phyloP scores from a whole-genome alignment of 2,797 vertebrate species.

The Ciconia nigra region DNA sequence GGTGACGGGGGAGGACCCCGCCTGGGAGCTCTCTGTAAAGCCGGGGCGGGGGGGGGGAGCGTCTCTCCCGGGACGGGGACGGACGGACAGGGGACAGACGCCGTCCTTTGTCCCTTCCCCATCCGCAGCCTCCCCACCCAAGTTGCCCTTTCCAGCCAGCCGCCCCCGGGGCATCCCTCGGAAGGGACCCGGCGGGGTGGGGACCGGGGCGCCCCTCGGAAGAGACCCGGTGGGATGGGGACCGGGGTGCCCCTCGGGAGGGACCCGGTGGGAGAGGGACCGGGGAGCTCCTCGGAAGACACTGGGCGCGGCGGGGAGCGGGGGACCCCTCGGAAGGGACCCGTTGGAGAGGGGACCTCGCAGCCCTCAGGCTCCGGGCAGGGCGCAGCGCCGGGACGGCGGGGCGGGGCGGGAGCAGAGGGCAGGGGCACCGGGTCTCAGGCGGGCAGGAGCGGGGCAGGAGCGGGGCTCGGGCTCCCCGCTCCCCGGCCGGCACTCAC shows the following conservation, averaged over 20 bases:
- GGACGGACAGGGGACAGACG: not conserved
- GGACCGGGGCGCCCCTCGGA: not conserved
- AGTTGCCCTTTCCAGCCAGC: not conserved
- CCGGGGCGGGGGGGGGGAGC: not conserved
- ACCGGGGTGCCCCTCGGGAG: not conserved
- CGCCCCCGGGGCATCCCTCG: not conserved
- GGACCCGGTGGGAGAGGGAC: too few relatives aligned
- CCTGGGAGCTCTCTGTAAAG: not conserved
- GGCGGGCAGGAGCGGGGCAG: not conserved
- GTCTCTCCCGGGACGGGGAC: not conserved
- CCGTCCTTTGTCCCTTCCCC: not conserved
- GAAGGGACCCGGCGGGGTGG: not conserved
- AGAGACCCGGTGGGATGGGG: not conserved
- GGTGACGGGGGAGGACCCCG: too few relatives aligned
- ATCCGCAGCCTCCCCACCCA: not conserved
- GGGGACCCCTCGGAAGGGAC: not conserved
- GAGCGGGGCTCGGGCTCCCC: not conserved
- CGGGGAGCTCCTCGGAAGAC: not conserved
- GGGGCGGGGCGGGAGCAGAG: not conserved
- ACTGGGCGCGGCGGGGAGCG: too few relatives aligned
- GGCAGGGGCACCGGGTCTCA: not conserved
- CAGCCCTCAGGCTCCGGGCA: not conserved
- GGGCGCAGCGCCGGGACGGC: not conserved
- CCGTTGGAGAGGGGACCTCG: not conserved
- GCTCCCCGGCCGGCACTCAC: conserved; percentile 12